Base-by-base conservation (phyloP, 1,140 invertebrate genomes). In the Pomacea maculata region DNA sequence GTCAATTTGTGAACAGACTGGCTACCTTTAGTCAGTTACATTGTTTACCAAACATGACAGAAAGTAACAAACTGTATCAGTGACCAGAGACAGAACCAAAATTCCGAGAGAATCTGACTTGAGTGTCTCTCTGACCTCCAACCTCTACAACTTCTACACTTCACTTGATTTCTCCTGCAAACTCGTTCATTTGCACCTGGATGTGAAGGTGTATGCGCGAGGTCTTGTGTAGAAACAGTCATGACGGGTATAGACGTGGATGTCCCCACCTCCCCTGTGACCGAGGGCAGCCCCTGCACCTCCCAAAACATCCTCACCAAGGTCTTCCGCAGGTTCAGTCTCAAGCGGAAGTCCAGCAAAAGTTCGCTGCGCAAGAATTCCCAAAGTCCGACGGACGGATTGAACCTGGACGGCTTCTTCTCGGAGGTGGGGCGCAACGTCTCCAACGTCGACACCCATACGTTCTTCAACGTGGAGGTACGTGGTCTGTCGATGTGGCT, bases 401-500 rank as follows among this genome's bases (percentile, higher is more conserved):
- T 70, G 52, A 78, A 78, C 65, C 45, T 57, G 65, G 77, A 78
- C 19, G 65, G 65, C 12, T 70, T 78, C 21, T 45, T 70, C 10
- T 29, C 45, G 45, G 52, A 78, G 14, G 45, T 70, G 64, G 65
- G 52, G 1, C 64, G 55, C 45, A 78, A 78, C 54, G 6, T 78
- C 19, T n/a, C 77, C 8, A 71, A n/a, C 65, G 65, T 70, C 19
- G 65, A 71, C 54, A 78, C 9, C 45, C 77, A 70, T 55, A 78
- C 77, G 17, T 78, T 78, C 77, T 78, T 78, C 67, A 78, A 78
- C 65, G 77, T 78, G 4, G 77, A 78, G 77, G 77, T 78, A 67
- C 57, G 77, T 67, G 21, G 21, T 29, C 11, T 29, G 2, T 67
- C 25, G 3, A 67, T 67, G 0, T 3, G 2, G 25, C 3, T 67